phyloP scores from a whole-genome alignment of 2,113 vertebrate species.

The Esox niger region DNA sequence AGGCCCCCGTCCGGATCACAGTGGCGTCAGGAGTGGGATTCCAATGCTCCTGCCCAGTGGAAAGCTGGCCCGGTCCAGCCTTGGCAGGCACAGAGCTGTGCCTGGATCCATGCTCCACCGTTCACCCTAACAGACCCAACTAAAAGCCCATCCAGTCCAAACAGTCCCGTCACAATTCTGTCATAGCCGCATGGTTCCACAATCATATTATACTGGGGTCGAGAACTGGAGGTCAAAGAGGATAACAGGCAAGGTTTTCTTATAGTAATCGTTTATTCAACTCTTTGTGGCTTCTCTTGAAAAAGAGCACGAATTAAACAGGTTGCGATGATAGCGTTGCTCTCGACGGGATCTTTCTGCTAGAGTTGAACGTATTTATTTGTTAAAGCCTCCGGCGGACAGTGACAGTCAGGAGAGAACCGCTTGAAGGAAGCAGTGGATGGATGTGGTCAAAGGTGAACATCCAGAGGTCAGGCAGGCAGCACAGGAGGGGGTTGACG shows the following conservation, averaged over 20 bases:
- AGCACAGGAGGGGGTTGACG: no score
- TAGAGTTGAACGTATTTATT: no score
- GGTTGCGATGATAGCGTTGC: no score
- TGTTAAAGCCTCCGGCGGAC: no score
- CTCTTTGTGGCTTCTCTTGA: no score
- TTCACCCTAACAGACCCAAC: constrained; percentile 47
- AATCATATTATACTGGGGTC: constrained; percentile 59
- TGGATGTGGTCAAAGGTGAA: no score
- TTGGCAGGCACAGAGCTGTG: constrained; percentile 37
- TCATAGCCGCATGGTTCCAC: constrained; percentile 8
- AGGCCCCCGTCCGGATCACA: constrained; percentile 67
- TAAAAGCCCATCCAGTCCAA: constrained; percentile 40
- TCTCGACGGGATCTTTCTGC: no score
- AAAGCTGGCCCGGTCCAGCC: constrained; percentile 61
- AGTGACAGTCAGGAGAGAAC: no score
- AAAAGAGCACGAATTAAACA: no score
- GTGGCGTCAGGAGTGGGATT: constrained; percentile 65
- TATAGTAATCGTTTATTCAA: no score
- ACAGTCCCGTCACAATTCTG: constrained; percentile 28
- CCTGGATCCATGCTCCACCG: constrained; percentile 49
- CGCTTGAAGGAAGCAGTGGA: no score
- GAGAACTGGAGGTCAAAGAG: constrained; percentile 33
- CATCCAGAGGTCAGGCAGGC: no score
- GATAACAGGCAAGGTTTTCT: constrained; percentile 53
- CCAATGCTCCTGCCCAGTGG: constrained; percentile 55